A percentile compares a stretch with the other conserved stretches of the same genome.
These are phyloP conservation scores for Rhinogobio ventralis DNA, from an alignment of 2,797 vertebrate genomes.

Conservation along the genomic window DNA sequence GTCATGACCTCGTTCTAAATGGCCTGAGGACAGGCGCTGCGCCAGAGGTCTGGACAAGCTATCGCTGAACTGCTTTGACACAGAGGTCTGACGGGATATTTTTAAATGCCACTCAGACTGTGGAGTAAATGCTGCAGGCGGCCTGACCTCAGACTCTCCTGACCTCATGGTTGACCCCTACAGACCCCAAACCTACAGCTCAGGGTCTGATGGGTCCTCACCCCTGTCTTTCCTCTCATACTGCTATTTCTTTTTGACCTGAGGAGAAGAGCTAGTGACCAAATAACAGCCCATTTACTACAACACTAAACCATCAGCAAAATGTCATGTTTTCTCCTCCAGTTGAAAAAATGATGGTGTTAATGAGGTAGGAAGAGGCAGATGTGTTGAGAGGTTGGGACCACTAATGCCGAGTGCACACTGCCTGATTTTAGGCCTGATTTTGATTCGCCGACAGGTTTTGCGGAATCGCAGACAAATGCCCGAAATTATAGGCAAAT, in stretches of 20 bases:
- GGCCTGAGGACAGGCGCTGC: conserved; percentile 47
- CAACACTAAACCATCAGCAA: not conserved
- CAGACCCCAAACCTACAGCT: conserved; percentile 15
- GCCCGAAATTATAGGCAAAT: no score
- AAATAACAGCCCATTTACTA: conserved; percentile 1
- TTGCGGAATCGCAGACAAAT: no score
- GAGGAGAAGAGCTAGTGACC: not conserved
- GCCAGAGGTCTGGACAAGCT: conserved; percentile 47
- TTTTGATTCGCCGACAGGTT: no score
- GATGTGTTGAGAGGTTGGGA: not conserved
- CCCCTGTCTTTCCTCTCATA: conserved; percentile 5
- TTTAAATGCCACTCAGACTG: conserved; percentile 53
- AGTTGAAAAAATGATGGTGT: not conserved
- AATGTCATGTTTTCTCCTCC: not conserved
- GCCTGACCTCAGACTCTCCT: conserved; percentile 50
- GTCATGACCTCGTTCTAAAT: conserved; percentile 35
- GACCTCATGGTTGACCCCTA: conserved; percentile 46
- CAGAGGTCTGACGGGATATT: conserved; percentile 50
- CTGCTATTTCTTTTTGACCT: conserved; percentile 13
- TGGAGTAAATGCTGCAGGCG: conserved; percentile 41
- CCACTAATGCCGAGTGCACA: not conserved
- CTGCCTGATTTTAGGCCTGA: no score
- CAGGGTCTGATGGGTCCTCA: conserved; percentile 25
- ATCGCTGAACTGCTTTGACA: conserved; percentile 51
- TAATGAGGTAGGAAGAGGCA: not conserved